Evolutionary conservation across 1,140 invertebrate genomes (phyloP), one percentile per base, ranked within the genome.

Genomic region (Papilio helenus): DNA sequence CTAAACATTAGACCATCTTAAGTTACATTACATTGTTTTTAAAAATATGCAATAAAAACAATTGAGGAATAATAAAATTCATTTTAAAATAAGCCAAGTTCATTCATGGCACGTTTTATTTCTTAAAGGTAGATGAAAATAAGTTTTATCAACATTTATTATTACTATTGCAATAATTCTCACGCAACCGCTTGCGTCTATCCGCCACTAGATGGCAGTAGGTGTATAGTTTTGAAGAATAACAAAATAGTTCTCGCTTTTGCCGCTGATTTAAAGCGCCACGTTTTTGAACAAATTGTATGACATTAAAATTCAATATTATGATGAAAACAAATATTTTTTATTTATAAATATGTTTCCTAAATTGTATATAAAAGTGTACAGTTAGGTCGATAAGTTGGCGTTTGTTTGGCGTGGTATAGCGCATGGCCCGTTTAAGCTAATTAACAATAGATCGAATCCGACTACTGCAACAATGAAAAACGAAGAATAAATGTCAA

Each of bases 401-500:
- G 82, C 1, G 80, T 84, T 86, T 79, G 82, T 83, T 83, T 84
- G 79, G 86, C 83, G 87, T 85, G 84, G 86, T 85, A 86, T 87
- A 91, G 87, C 85, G 86, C 88, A 90, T 90, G 90, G 91, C 86
- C 89, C 92, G 93, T 92, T 93, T 93, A 92, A 93, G 90, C 91
- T 94, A 93, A 94, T 94, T 93, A 93, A 93, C 92, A 94, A 94
- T 93, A 93, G 91, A 93, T 91, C 90, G 89, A 90, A 92, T 91
- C 87, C 87, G 88, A 90, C 88, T 90, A 89, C 89, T 90, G 87
- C 87, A 92, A 93, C 93, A 94, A 93, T 94, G 93, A 92, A 93
- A 93, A 92, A 94, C 92, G 92, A 94, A 93, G 91, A 94, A 94
- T 94, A 92, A 93, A 94, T 94, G 93, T 93, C 93, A 94, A 93